Evolutionary conservation across 2,888 invertebrate species (phyloP), one percentile per base, ranked within the genome.

Genomic region (Adelognathus sp.): DNA sequence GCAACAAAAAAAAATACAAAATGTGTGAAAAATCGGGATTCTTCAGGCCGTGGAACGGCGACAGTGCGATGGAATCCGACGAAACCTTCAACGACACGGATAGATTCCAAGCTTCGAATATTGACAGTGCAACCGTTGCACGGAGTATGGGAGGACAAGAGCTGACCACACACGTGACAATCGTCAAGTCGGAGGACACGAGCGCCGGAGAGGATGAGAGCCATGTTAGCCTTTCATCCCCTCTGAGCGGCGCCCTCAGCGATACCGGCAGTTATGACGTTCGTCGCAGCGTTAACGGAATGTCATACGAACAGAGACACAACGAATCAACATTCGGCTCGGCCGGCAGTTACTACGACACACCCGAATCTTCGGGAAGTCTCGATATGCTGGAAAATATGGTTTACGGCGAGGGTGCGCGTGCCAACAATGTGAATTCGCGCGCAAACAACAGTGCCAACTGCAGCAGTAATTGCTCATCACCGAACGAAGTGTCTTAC

Each of bases 11-110:
- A 79, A 70, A 50, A 84, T 82, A 82, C 79, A 76, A 64, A 81
- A 82, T 16, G 69, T 44, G 6, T 70, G 69, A 29, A 81, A 73
- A 27, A 41, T n/a, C 66, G 0, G 64, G 44, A 0, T 86, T 88
- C 63, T 89, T 89, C 41, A 77, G 88, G 9, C 89, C 89, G 0
- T 89, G 89, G 89, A 82, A 82, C 9, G 74, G 72, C 2, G 66
- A 50, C 2, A 75, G 9, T 16, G 69, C 75, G 4, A 60, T 2
- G 9, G 44, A 9, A 11, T 7, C 44, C 24, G 7, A 74, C 41
- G 24, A 33, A 27, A 1, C 61, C 73, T 21, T 61, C 16, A 58
- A 54, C 14, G 67, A 52, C n/a, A 46, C 58, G 41, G 58, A n/a
- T n/a, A n/a, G n/a, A n/a, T n/a, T n/a, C n/a, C n/a, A n/a, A n/a